Conservation (phyloP, 2,888 invertebrate species). For the Frankliniella intonsa region DNA sequence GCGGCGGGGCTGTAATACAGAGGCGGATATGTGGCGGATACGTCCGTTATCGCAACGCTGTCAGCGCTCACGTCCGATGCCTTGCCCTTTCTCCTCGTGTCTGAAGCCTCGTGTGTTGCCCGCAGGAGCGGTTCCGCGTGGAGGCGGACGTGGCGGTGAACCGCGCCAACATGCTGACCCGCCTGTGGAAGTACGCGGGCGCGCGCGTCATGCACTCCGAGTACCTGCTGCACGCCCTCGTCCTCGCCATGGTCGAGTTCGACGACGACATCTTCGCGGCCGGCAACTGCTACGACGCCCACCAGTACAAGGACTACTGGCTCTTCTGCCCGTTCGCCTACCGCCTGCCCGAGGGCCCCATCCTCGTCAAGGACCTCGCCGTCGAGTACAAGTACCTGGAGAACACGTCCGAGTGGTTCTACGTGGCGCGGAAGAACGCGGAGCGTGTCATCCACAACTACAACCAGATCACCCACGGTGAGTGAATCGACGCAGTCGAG, state of each 20-base stretch:
- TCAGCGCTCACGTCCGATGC: too few species aligned
- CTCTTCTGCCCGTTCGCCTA: slow-evolving; percentile 92
- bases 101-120: background rate
- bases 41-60: too few species aligned
- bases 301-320: slow-evolving; percentile 78
- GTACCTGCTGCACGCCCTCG: slow-evolving; percentile 82
- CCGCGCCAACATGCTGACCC: slow-evolving; percentile 90
- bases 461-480: slow-evolving; percentile 78
- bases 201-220: slow-evolving; percentile 74
- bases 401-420: slow-evolving; percentile 94
- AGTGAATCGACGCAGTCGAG: slow-evolving; percentile 45
- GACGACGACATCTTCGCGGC: slow-evolving; percentile 93
- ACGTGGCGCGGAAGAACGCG: slow-evolving; percentile 84
- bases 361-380: slow-evolving; percentile 88
- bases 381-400: slow-evolving; percentile 91
- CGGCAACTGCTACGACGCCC: slow-evolving; percentile 86
- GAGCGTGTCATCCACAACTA: slow-evolving; percentile 78
- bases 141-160: slow-evolving; percentile 93
- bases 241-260: slow-evolving; percentile 89
- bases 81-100: too few species aligned
- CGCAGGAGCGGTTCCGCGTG: slow-evolving; percentile 73
- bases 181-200: slow-evolving; percentile 87
- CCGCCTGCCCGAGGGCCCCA: slow-evolving; percentile 77
- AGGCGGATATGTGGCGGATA: too few species aligned
- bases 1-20: too few species aligned